A percentile compares a stretch with the other conserved stretches of the same genome.
Conservation (phyloP, 2,797 vertebrate species). For the Epinephelus malabaricus region DNA sequence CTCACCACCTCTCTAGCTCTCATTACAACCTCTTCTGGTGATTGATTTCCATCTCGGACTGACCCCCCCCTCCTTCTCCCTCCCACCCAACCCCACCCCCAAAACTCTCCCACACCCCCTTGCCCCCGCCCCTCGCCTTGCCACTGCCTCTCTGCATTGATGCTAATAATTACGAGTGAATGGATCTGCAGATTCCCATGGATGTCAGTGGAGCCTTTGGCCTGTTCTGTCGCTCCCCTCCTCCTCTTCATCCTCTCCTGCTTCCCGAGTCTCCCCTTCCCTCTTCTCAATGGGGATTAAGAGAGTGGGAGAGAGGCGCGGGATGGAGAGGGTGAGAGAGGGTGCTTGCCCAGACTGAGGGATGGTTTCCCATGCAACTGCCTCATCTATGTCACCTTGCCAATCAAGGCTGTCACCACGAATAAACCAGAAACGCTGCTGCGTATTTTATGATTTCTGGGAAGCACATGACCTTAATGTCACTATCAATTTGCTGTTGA, state of each 20-base stretch:
- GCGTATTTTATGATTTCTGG: slow-evolving; percentile 44
- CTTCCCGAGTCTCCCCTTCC: slow-evolving; percentile 67
- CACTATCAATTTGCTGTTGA: slow-evolving; percentile 44
- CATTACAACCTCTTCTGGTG: slow-evolving; percentile 33
- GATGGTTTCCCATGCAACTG: slow-evolving; percentile 70
- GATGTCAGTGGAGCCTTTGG: slow-evolving; percentile 83
- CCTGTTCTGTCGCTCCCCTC: slow-evolving; percentile 71
- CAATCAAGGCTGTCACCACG: slow-evolving; percentile 64
- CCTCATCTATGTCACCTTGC: slow-evolving; percentile 64
- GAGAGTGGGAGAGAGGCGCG: slow-evolving; percentile 56
- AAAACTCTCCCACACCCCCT: slow-evolving; percentile 76
- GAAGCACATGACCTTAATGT: slow-evolving; percentile 32
- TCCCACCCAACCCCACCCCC: slow-evolving; percentile 47
- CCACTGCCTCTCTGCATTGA: slow-evolving; percentile 82
- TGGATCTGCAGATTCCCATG: slow-evolving; percentile 87
- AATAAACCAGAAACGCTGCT: slow-evolving; percentile 45
- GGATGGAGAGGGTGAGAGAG: slow-evolving; percentile 71
- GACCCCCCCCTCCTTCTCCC: slow-evolving; percentile 27
- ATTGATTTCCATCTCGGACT: slow-evolving; percentile 65
- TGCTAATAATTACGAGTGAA: slow-evolving; percentile 89
- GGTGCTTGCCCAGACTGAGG: slow-evolving; percentile 62
- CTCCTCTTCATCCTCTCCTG: slow-evolving; percentile 65
- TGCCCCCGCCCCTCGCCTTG: slow-evolving; percentile 73
- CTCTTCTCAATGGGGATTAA: slow-evolving; percentile 82
- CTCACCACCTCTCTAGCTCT: slow-evolving; percentile 21